Evolutionary conservation across 2,113 vertebrate genomes (phyloP).

Genomic region (Pyxicephalus adspersus): DNA sequence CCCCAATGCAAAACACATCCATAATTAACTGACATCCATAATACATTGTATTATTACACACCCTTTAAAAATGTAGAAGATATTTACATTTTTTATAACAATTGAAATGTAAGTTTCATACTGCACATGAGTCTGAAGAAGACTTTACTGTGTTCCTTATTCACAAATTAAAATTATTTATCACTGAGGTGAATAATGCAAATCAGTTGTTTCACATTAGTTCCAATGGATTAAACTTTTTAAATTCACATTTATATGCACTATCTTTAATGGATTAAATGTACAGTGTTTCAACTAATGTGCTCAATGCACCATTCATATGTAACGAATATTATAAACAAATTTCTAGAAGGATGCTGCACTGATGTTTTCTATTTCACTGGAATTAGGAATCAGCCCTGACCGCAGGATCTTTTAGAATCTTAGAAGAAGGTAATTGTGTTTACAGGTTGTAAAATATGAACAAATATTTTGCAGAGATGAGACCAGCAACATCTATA

Average conservation of each 20-base stretch:
- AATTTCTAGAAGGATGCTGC: conserved; percentile 14
- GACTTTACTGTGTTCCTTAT: background rate
- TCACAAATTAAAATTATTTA: conserved; percentile 42
- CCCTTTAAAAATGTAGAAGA: background rate
- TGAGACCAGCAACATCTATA: no score
- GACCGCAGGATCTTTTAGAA: no score
- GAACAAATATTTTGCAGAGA: no score
- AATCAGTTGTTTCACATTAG: conserved; percentile 45
- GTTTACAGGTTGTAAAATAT: no score
- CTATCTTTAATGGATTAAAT: conserved; percentile 50
- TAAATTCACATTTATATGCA: conserved; percentile 28
- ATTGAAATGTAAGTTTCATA: background rate
- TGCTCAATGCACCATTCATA: conserved; percentile 46
- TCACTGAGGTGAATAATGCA: conserved; percentile 36
- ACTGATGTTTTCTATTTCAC: background rate
- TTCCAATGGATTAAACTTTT: conserved; percentile 48
- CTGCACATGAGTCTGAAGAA: background rate
- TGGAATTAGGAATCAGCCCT: background rate
- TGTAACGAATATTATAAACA: conserved; percentile 39
- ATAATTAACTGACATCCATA: no score
- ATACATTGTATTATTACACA: background rate
- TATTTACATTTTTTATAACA: background rate
- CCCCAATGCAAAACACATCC: no score
- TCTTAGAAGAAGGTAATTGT: no score
- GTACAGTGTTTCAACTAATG: conserved; percentile 17